These are phyloP conservation scores for Brachycybe producta DNA, from an alignment of 2,888 invertebrate genomes.

Conservation along the genomic window DNA sequence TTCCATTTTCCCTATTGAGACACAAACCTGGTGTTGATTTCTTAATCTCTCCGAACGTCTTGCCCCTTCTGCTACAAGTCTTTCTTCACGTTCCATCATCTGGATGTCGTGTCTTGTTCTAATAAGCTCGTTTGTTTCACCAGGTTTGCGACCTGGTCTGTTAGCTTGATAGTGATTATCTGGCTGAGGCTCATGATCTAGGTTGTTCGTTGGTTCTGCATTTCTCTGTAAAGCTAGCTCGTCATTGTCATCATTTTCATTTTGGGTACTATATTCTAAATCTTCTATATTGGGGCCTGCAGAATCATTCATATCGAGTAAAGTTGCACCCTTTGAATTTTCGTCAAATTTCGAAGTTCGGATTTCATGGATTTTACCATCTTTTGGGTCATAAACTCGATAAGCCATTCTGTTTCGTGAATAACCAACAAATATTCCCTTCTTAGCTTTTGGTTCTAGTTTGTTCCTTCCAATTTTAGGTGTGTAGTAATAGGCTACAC, in stretches of 20 bases:
- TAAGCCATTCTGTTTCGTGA: background rate
- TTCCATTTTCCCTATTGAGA: too few relatives aligned
- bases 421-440: too few relatives aligned
- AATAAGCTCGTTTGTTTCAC: background rate
- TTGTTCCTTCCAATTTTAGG: background rate
- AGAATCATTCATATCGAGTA: background rate
- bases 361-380: background rate
- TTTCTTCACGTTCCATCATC: background rate
- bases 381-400: background rate
- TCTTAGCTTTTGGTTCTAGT: background rate
- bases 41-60: too few relatives aligned
- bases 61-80: background rate
- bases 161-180: too few relatives aligned
- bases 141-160: background rate
- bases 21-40: too few relatives aligned
- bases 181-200: too few relatives aligned
- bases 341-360: background rate
- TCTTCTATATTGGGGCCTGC: background rate
- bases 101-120: background rate
- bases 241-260: background rate
- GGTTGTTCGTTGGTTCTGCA: background rate
- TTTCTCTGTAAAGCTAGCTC: too few relatives aligned
- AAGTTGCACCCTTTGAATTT: background rate
- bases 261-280: background rate
- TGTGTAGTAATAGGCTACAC: too few relatives aligned